Percentiles rank a stretch among this genome's conserved stretches.
Evolutionary conservation across 2,113 vertebrate genomes (phyloP).

Genomic region (Bubo scandiacus): DNA sequence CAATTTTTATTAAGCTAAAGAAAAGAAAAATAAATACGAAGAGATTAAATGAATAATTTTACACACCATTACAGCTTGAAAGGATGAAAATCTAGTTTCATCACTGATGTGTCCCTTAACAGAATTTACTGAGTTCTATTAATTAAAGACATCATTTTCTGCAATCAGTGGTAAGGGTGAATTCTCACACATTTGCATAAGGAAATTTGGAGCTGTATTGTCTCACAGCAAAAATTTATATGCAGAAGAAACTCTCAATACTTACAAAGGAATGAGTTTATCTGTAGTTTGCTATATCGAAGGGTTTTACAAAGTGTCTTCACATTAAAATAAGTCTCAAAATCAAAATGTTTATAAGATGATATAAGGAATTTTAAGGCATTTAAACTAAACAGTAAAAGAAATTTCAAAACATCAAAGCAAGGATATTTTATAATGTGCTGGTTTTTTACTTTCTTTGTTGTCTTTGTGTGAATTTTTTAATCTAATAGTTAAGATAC

Average conservation of each 20-base stretch:
- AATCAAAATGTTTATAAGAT: neutral
- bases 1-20: neutral
- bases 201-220: neutral
- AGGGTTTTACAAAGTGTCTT: neutral
- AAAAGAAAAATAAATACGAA: neutral
- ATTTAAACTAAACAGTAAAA: neutral
- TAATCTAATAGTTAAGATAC: neutral
- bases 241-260: neutral
- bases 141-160: slow-evolving; percentile 22
- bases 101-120: neutral
- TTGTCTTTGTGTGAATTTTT: neutral
- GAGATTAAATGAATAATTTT: slow-evolving; percentile 40
- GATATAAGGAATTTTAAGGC: neutral
- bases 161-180: neutral
- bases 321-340: neutral
- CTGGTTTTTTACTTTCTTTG: neutral
- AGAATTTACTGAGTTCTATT: slow-evolving; percentile 18
- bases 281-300: neutral
- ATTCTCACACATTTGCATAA: slow-evolving; percentile 6
- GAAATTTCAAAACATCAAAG: slow-evolving; percentile 27
- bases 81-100: slow-evolving; percentile 5
- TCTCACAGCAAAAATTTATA: neutral
- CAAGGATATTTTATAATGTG: neutral
- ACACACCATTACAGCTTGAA: neutral
- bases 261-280: neutral